phyloP scores from a whole-genome alignment of 1,140 invertebrate species.

The Drosophila triauraria region DNA sequence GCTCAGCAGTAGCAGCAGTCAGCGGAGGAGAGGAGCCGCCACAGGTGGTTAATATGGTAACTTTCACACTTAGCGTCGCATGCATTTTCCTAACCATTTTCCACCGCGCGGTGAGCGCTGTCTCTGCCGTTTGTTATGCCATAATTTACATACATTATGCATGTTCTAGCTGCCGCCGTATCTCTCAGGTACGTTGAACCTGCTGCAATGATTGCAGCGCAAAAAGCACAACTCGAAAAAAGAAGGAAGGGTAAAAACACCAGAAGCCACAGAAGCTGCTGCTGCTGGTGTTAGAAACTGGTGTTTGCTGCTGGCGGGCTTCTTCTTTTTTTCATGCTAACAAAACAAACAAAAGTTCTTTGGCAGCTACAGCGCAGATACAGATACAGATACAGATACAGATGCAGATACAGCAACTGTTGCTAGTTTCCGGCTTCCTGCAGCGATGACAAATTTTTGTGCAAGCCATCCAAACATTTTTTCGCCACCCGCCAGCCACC shows the following conservation, averaged over 20 bases:
- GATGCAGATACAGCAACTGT: slow-evolving; percentile 68
- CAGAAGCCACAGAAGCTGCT: slow-evolving; percentile 21
- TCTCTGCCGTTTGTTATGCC: slow-evolving; percentile 57
- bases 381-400: slow-evolving; percentile 11
- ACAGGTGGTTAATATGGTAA: slow-evolving; percentile 81
- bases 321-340: slow-evolving; percentile 12
- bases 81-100: slow-evolving; percentile 39
- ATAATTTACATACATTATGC: slow-evolving; percentile 83
- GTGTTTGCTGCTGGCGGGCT: slow-evolving; percentile 7
- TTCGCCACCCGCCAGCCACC: neutral
- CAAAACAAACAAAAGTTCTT: slow-evolving; percentile 62
- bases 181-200: slow-evolving; percentile 78
- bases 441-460: slow-evolving; percentile 72
- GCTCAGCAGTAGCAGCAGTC: neutral
- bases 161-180: slow-evolving; percentile 54
- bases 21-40: slow-evolving; percentile 14
- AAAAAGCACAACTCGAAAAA: slow-evolving; percentile 9
- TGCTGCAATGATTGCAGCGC: slow-evolving; percentile 68
- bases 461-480: slow-evolving; percentile 51
- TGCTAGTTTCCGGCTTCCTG: slow-evolving; percentile 81
- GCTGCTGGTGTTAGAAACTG: slow-evolving; percentile 12
- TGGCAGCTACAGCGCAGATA: slow-evolving; percentile 26
- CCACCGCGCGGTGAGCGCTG: slow-evolving; percentile 1
- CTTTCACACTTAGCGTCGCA: slow-evolving; percentile 72
- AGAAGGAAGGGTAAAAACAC: slow-evolving; percentile 24